Conservation (phyloP, 2,113 vertebrate species). For the Pollachius pollachius region DNA sequence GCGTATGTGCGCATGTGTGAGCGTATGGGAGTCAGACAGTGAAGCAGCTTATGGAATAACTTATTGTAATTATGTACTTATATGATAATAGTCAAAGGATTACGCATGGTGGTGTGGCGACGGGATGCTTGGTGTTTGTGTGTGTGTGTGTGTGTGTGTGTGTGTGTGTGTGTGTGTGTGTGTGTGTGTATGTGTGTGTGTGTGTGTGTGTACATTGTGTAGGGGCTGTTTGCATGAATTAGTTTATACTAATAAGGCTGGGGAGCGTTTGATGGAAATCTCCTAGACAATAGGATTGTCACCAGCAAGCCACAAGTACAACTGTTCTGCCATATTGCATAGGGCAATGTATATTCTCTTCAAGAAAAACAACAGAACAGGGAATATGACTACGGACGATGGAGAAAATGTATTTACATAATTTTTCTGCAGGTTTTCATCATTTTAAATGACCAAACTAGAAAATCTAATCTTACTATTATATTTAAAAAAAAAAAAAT, state of each 20-base stretch:
- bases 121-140: background rate
- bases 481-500: too few species aligned
- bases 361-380: too few species aligned
- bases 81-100: slow-evolving; percentile 2
- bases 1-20: background rate
- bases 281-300: background rate
- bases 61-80: background rate
- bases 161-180: slow-evolving; percentile 2
- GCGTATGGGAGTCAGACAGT: background rate
- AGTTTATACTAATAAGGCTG: background rate
- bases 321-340: too few species aligned
- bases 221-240: background rate
- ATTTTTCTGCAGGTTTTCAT: too few species aligned
- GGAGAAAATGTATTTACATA: too few species aligned
- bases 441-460: too few species aligned
- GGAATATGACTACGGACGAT: too few species aligned
- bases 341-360: too few species aligned
- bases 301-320: background rate
- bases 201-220: slow-evolving; percentile 5
- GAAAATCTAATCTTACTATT: too few species aligned
- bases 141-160: background rate
- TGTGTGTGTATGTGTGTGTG: slow-evolving; percentile 2
- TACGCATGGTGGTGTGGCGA: background rate
- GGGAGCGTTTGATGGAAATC: background rate
- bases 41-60: background rate